phyloP scores from a whole-genome alignment of 2,888 invertebrate genomes.

The Drosophila prostipennis region DNA sequence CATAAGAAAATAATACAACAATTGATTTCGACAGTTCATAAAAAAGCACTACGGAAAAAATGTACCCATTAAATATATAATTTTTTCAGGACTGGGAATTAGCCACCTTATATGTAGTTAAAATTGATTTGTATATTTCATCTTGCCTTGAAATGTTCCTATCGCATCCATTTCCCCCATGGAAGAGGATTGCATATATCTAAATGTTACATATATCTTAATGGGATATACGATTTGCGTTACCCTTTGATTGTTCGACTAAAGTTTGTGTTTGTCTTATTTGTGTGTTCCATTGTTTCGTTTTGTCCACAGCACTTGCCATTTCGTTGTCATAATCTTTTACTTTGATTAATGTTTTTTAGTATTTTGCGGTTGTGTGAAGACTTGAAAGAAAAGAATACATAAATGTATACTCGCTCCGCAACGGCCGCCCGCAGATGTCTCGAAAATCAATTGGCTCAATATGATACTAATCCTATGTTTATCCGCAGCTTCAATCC shows the following conservation, averaged over 20 bases:
- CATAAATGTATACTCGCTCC: neutral
- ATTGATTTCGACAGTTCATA: neutral
- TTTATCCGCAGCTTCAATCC: conserved; percentile 77
- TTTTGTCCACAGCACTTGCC: neutral
- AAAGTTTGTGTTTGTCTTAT: conserved; percentile 7
- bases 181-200: neutral
- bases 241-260: neutral
- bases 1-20: neutral
- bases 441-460: neutral
- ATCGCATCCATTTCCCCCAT: neutral
- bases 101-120: neutral
- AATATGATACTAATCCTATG: neutral
- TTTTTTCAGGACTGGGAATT: neutral
- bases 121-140: neutral
- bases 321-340: conserved; percentile 1
- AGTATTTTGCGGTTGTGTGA: neutral
- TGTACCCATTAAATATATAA: neutral
- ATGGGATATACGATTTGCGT: neutral
- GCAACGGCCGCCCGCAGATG: conserved; percentile 1
- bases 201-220: neutral
- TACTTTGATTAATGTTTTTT: neutral
- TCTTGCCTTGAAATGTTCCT: neutral
- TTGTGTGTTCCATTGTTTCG: conserved; percentile 5
- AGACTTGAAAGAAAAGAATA: neutral
- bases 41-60: neutral